These are phyloP conservation scores for Temnothorax unifasciatus DNA, from an alignment of 2,888 invertebrate genomes.

Conservation along the genomic window DNA sequence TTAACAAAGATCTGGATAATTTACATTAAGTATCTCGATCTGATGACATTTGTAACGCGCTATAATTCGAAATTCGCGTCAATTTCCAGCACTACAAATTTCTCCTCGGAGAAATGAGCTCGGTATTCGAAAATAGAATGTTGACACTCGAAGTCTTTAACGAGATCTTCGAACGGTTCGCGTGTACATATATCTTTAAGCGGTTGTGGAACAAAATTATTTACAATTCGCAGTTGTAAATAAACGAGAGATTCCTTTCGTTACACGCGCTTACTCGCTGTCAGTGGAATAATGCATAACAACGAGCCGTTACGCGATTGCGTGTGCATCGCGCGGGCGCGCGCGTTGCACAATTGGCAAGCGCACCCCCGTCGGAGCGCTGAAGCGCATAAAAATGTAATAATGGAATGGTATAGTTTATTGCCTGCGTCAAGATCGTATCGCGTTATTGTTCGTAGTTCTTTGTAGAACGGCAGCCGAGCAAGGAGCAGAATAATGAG, in stretches of 20 bases:
- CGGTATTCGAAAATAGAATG: background rate
- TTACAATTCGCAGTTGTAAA: background rate
- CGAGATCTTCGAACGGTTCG: background rate
- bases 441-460: constrained; percentile 66
- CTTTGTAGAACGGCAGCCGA: constrained; percentile 66
- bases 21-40: background rate
- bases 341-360: constrained; percentile 44
- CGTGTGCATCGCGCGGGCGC: constrained; percentile 23
- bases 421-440: constrained; percentile 57
- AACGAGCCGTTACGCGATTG: constrained; percentile 39
- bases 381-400: constrained; percentile 49
- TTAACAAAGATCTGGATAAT: background rate
- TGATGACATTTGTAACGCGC: background rate
- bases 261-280: too few species aligned
- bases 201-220: background rate
- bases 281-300: background rate
- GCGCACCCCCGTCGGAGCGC: constrained; percentile 35
- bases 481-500: constrained; percentile 44
- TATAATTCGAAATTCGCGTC: background rate
- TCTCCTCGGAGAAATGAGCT: background rate
- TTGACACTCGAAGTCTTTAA: background rate
- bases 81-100: background rate
- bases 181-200: background rate
- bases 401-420: constrained; percentile 56
- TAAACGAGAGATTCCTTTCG: background rate